Conservation (phyloP, 2,797 vertebrate species). For the Hozukius guyotensis region DNA sequence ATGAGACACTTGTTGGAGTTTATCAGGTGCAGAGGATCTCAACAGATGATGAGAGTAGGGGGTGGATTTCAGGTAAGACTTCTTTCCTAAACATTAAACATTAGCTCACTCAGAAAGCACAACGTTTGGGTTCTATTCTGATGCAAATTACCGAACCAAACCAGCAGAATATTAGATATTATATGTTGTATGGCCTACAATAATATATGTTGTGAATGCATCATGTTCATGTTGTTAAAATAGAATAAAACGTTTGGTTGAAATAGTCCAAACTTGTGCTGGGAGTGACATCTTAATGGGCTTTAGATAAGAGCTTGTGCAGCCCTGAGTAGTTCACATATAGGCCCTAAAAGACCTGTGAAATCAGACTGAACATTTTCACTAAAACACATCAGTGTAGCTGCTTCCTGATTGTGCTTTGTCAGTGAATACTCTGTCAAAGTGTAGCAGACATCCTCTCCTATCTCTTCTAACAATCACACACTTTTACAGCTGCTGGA, state of each 20-base stretch:
- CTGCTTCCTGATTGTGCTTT: background rate
- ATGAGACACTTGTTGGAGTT: conserved; percentile 36
- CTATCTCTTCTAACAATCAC: background rate
- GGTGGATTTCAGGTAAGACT: conserved; percentile 58
- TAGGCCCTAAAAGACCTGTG: background rate
- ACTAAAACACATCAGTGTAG: background rate
- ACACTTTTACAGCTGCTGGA: background rate
- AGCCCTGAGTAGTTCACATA: background rate
- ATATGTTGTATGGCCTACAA: background rate
- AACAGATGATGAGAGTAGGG: conserved; percentile 48
- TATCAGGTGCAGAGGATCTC: background rate
- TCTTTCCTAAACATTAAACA: background rate
- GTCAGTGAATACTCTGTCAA: background rate
- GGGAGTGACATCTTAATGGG: conserved; percentile 4
- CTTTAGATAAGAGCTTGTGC: conserved; percentile 20
- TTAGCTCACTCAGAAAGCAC: background rate
- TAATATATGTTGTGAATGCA: fast-evolving
- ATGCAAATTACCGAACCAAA: background rate
- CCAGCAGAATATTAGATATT: background rate
- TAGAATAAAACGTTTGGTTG: background rate
- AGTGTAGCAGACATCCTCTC: background rate
- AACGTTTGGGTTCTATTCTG: background rate
- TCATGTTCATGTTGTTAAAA: background rate
- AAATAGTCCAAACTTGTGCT: background rate
- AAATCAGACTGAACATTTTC: background rate